Percentiles rank a stretch among this genome's conserved stretches.
Conservation (phyloP, 2,113 vertebrate genomes). For the Paramisgurnus dabryanus region DNA sequence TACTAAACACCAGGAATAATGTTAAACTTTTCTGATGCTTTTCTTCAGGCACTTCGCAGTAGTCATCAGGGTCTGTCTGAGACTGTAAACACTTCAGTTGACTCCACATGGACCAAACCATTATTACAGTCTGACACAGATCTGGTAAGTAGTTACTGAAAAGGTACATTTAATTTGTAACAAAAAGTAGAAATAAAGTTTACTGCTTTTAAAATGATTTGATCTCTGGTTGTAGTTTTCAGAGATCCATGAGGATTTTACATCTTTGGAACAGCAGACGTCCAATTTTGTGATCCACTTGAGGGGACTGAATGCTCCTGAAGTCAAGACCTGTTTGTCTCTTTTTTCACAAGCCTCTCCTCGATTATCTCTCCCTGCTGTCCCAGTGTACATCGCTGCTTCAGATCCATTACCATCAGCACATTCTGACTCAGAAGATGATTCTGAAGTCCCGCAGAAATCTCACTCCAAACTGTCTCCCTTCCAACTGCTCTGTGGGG, state of each 20-base stretch:
- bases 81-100: constrained; percentile 37
- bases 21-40: background rate
- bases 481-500: constrained; percentile 54
- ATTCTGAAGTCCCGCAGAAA: constrained; percentile 7
- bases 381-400: constrained; percentile 24
- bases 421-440: constrained; percentile 10
- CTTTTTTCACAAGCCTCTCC: background rate
- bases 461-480: constrained; percentile 7
- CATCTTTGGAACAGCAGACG: constrained; percentile 70
- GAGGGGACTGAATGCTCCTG: constrained; percentile 60
- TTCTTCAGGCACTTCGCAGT: constrained; percentile 66
- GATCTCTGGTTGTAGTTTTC: constrained; percentile 64
- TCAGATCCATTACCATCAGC: background rate
- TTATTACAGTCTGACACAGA: constrained; percentile 73
- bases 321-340: background rate
- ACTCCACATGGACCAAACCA: constrained; percentile 69
- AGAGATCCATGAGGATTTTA: constrained; percentile 67
- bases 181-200: background rate
- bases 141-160: constrained; percentile 62
- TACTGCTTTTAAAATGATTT: background rate
- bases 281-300: constrained; percentile 73
- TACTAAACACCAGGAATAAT: background rate
- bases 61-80: constrained; percentile 56
- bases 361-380: background rate
- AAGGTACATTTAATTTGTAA: too few species aligned